A percentile compares a stretch with the other conserved stretches of the same genome.
These are phyloP conservation scores for Conus ventricosus DNA, from an alignment of 1,140 invertebrate genomes.

Conservation along the genomic window DNA sequence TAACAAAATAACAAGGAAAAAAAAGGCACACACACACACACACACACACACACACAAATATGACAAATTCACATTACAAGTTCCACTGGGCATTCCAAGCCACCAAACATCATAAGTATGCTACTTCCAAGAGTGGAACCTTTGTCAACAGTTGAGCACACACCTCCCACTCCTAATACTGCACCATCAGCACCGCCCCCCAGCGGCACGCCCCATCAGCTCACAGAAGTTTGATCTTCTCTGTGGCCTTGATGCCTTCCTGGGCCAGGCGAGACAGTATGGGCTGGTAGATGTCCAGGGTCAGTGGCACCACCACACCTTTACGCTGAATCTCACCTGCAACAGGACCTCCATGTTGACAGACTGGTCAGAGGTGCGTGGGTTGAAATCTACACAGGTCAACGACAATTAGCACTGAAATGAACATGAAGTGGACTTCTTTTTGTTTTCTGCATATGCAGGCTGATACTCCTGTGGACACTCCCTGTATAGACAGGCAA, in stretches of 20 bases:
- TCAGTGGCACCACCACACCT: slow-evolving; percentile 93
- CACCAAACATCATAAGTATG: neutral
- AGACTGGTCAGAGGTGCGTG: too few species aligned
- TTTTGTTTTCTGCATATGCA: too few species aligned
- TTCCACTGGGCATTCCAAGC: too few species aligned
- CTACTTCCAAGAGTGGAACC: neutral
- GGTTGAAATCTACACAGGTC: too few species aligned
- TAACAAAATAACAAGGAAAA: too few species aligned
- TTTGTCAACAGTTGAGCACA: neutral
- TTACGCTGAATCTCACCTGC: slow-evolving; percentile 95
- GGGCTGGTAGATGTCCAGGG: slow-evolving; percentile 92
- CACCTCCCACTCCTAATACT: neutral
- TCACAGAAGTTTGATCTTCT: slow-evolving; percentile 46
- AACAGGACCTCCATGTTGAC: slow-evolving; percentile 37
- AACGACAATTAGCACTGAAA: too few species aligned
- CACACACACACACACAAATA: too few species aligned
- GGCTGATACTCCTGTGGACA: too few species aligned
- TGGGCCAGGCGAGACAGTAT: slow-evolving; percentile 88
- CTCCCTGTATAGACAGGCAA: too few species aligned
- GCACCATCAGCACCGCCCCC: neutral
- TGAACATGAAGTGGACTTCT: too few species aligned
- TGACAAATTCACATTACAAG: too few species aligned
- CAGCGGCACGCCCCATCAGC: neutral
- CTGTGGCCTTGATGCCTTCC: slow-evolving; percentile 87
- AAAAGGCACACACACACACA: too few species aligned